Base-by-base conservation (phyloP, 2,113 vertebrate species). In the Poeciliopsis turrubarensis region DNA sequence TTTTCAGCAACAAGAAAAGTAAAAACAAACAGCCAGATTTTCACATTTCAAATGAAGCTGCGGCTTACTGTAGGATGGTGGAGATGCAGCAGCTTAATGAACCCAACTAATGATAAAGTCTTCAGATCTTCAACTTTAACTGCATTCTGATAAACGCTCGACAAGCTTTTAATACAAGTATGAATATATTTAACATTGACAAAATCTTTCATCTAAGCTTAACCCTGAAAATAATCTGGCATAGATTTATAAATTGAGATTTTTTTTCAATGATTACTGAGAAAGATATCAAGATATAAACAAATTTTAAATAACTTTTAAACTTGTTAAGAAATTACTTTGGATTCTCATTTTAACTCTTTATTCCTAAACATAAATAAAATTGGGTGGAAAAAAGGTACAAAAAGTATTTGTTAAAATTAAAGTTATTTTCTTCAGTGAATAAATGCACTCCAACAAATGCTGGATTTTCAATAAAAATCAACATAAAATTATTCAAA, bases 11-110 rank as follows among this genome's bases (percentile, higher is more conserved):
- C 51, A n/a, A 31, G 29, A 27, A 44, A 69, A 60, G 64, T 32
- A 74, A 71, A 51, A 62, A 8, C 1, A n/a, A 78, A 74, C 0
- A 5, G 3, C 32, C 22, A 8, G 22, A 85, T 81, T 83, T 77
- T 26, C 61, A 82, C 70, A 29, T 68, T 71, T 54, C 34, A 70
- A 61, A 71, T 4, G 30, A 57, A 3, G 32, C 54, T 68, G 44
- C 54, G 47, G 75, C 75, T 79, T 29, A 66, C 67, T 77, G 75
- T 22, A 82, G 79, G 66, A 70, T 74, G 30, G 57, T 13, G 39
- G 54, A 68, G 34, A 62, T n/a, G 44, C 8, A 34, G 29, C 29
- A 68, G 51, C 30, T 37, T 54, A 54, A 67, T 68, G 32, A 41
- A 68, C 37, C 32, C 54, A 22, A 62, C 41, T 29, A 54, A 26